These are phyloP conservation scores for Hestina assimilis DNA, from an alignment of 1,140 invertebrate genomes.

Conservation along the genomic window DNA sequence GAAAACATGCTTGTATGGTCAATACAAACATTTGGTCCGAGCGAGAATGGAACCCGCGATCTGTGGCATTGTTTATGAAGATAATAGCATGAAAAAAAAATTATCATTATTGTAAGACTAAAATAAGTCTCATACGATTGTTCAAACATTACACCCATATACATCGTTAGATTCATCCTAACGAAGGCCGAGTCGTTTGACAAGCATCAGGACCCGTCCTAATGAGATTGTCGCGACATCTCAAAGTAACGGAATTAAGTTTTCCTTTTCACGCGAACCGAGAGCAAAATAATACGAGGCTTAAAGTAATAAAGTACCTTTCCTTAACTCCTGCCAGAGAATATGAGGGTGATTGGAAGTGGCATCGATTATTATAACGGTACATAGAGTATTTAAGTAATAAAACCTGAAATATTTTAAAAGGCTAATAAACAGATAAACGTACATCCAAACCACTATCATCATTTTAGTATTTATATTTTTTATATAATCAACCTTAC, in stretches of 20 bases:
- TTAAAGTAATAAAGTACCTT: conserved; percentile 63
- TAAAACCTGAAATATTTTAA: no score
- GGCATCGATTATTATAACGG: background rate
- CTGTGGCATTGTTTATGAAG: no score
- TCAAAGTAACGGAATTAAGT: conserved; percentile 76
- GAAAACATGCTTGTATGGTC: no score
- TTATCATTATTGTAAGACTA: no score
- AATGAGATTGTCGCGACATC: conserved; percentile 75
- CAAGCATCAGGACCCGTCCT: conserved; percentile 57
- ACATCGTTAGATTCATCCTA: conserved; percentile 9
- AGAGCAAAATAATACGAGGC: conserved; percentile 74
- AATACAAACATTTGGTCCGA: no score
- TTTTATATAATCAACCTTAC: no score
- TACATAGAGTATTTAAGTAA: no score
- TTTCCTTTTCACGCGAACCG: conserved; percentile 67
- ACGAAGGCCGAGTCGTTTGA: conserved; percentile 57
- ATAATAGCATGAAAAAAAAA: no score
- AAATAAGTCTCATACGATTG: no score
- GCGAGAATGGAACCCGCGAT: no score
- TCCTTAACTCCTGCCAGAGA: background rate
- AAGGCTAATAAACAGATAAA: no score
- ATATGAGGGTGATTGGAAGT: background rate
- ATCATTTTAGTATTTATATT: background rate
- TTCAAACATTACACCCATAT: background rate
- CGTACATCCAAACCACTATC: no score